Conservation (phyloP, 2,888 invertebrate species). For the Acanthoscelides obtectus region DNA sequence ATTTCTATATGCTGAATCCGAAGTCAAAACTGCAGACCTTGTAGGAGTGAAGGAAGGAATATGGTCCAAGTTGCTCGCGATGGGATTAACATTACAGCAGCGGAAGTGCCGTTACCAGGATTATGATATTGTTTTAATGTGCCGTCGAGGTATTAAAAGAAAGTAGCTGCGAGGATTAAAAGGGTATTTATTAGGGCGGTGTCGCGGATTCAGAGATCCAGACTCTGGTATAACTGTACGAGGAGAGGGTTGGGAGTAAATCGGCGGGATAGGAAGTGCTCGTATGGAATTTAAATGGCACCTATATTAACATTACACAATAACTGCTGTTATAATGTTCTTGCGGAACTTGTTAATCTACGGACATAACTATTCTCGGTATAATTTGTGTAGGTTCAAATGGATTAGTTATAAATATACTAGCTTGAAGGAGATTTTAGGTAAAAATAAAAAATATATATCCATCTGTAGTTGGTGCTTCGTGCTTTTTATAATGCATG, state of each 20-base stretch:
- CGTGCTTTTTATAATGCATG: too few relatives aligned
- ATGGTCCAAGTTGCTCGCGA: slow-evolving; percentile 2
- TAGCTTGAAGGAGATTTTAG: too few relatives aligned
- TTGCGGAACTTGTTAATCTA: not conserved
- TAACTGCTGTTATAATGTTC: not conserved
- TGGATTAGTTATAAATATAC: too few relatives aligned
- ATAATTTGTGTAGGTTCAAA: not conserved
- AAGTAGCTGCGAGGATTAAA: not conserved
- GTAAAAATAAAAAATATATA: too few relatives aligned
- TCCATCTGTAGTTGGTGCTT: too few relatives aligned
- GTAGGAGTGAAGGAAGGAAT: not conserved
- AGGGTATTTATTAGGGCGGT: not conserved
- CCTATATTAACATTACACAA: not conserved
- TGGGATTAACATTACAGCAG: slow-evolving; percentile 1
- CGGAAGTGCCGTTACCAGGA: slow-evolving; percentile 6
- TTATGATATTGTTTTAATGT: slow-evolving; percentile 15
- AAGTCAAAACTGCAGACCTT: not conserved
- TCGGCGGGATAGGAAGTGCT: not conserved
- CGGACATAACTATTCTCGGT: not conserved
- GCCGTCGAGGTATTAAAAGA: slow-evolving; percentile 9
- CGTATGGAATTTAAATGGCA: not conserved
- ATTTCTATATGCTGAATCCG: not conserved
- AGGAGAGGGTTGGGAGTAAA: not conserved
- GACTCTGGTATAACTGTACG: not conserved
- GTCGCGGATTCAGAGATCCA: not conserved